Evolutionary conservation across 1,140 invertebrate species (phyloP).

Genomic region (Aphelenchoides avenae): DNA sequence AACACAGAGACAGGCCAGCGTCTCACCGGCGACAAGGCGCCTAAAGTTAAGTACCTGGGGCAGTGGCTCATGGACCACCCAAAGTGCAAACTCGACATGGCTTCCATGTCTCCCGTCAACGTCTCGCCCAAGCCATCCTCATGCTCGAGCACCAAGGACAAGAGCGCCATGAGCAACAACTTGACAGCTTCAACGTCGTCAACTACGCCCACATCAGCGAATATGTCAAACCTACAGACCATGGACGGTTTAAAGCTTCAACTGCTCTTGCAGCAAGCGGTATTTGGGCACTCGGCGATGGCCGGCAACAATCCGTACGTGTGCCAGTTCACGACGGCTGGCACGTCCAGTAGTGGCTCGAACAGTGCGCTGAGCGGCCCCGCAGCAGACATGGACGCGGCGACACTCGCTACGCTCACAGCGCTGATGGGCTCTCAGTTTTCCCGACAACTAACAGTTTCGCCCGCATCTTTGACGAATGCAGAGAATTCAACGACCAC

Average conservation of each 20-base stretch:
- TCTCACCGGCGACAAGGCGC: slow-evolving; percentile 62
- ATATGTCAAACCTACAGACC: slow-evolving; percentile 3
- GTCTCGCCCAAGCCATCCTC: slow-evolving; percentile 4
- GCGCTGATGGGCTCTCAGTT: neutral
- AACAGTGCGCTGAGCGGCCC: neutral
- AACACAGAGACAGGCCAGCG: slow-evolving; percentile 61
- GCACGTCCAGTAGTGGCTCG: neutral
- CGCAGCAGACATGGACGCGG: slow-evolving; percentile 12
- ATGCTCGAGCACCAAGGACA: neutral
- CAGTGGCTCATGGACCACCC: slow-evolving; percentile 61
- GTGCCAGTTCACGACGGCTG: slow-evolving; percentile 6
- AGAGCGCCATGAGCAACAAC: neutral
- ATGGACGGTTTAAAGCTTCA: slow-evolving; percentile 33
- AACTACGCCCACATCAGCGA: slow-evolving; percentile 7
- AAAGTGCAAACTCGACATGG: slow-evolving; percentile 41
- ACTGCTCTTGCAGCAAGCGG: slow-evolving; percentile 24
- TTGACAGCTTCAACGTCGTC: neutral
- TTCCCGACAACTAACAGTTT: neutral
- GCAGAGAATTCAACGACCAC: neutral
- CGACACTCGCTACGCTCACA: slow-evolving; percentile 9
- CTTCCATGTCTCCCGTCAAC: neutral
- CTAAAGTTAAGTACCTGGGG: slow-evolving; percentile 60
- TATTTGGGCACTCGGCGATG: slow-evolving; percentile 1
- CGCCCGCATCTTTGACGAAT: neutral
- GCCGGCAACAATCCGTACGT: slow-evolving; percentile 26